Evolutionary conservation across 2,113 vertebrate genomes (phyloP).

Genomic region (Atherinomorus stipes): DNA sequence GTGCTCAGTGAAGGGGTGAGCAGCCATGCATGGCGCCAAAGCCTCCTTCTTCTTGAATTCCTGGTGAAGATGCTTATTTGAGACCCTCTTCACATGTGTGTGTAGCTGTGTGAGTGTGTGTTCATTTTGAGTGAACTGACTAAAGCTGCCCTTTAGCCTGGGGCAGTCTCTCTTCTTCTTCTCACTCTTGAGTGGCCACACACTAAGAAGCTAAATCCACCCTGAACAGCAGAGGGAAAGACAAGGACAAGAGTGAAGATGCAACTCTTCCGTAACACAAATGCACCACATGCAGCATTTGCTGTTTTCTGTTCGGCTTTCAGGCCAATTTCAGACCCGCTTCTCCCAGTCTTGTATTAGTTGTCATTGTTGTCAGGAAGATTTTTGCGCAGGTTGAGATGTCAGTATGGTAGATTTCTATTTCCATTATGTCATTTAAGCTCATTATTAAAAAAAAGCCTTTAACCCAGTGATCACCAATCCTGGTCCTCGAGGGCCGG

Average conservation of each 20-base stretch:
- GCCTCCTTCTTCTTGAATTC: slow-evolving; percentile 70
- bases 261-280: slow-evolving; percentile 22
- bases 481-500: too few species aligned
- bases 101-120: slow-evolving; percentile 40
- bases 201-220: slow-evolving; percentile 73
- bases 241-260: slow-evolving; percentile 38
- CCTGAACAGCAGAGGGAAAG: slow-evolving; percentile 51
- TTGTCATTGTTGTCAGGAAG: background rate
- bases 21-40: slow-evolving; percentile 65
- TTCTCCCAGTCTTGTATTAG: too few species aligned
- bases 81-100: slow-evolving; percentile 68
- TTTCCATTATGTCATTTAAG: too few species aligned
- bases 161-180: slow-evolving; percentile 73
- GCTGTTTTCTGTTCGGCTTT: background rate
- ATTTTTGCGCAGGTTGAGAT: too few species aligned
- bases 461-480: too few species aligned
- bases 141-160: slow-evolving; percentile 79
- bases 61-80: slow-evolving; percentile 76
- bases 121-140: slow-evolving; percentile 66
- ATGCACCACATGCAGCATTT: background rate
- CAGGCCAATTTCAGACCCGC: background rate
- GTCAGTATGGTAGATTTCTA: too few species aligned
- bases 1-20: slow-evolving; percentile 48
- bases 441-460: background rate
- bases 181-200: slow-evolving; percentile 81